Percentiles rank a stretch among this genome's conserved stretches.
These are phyloP conservation scores for Spheniscus mendiculus DNA, from an alignment of 2,113 vertebrate genomes.

Conservation along the genomic window DNA sequence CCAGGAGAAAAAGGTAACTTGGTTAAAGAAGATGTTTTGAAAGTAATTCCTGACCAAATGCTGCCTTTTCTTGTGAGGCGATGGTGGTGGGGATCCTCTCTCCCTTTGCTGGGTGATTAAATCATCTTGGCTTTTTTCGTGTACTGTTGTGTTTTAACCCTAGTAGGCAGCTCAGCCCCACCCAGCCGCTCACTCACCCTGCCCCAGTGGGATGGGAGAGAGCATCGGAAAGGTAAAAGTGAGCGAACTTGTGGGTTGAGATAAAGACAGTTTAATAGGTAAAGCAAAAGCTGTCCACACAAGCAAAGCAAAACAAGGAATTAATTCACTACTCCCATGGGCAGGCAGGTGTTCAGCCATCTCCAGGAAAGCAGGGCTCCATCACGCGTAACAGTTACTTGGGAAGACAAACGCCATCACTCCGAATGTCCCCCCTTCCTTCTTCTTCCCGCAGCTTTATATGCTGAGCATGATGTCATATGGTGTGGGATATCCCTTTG, in stretches of 20 bases:
- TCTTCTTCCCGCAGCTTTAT: background rate
- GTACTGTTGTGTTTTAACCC: background rate
- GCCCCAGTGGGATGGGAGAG: background rate
- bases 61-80: background rate
- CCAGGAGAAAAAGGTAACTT: conserved; percentile 87
- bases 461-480: background rate
- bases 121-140: background rate
- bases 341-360: background rate
- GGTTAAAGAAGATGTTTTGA: background rate
- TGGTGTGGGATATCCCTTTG: background rate
- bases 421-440: accelerated
- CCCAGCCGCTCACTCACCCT: accelerated
- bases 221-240: background rate
- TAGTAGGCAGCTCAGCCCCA: background rate
- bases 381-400: accelerated
- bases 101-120: background rate
- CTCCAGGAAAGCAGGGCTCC: background rate
- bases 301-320: background rate
- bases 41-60: background rate
- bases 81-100: background rate
- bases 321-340: background rate
- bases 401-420: background rate
- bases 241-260: background rate
- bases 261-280: background rate
- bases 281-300: accelerated